Conservation (phyloP, 2,797 vertebrate species). For the Trachops cirrhosus region DNA sequence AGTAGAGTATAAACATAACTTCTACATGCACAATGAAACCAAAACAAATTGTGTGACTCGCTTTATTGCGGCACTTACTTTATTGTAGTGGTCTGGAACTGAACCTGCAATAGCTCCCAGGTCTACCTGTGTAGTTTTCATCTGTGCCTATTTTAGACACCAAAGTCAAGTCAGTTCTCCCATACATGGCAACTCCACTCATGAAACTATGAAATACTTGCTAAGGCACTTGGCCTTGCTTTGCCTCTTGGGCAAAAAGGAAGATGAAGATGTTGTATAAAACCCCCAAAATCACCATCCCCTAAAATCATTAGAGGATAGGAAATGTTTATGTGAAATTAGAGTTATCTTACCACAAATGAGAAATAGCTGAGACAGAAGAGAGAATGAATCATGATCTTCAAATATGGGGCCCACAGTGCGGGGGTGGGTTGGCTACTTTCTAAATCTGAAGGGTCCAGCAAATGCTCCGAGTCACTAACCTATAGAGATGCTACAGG, state of each 20-base stretch:
- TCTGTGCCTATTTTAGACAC: background rate
- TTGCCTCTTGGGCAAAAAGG: background rate
- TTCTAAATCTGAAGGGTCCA: too few relatives aligned
- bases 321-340: background rate
- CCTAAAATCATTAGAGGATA: background rate
- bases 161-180: background rate
- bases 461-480: rapidly evolving
- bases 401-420: background rate
- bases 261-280: background rate
- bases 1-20: background rate
- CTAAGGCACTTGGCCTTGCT: background rate
- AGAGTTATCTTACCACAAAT: background rate
- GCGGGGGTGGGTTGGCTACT: background rate
- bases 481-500: rapidly evolving
- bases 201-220: background rate
- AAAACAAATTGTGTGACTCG: background rate
- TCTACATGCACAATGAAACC: background rate
- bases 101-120: background rate
- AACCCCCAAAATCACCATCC: background rate
- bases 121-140: background rate
- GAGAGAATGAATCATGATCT: background rate
- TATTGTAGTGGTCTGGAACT: background rate
- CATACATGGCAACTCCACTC: rapidly evolving
- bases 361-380: background rate
- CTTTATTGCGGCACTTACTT: background rate